Conservation (phyloP, 2,797 vertebrate genomes). For the Scyliorhinus canicula region DNA sequence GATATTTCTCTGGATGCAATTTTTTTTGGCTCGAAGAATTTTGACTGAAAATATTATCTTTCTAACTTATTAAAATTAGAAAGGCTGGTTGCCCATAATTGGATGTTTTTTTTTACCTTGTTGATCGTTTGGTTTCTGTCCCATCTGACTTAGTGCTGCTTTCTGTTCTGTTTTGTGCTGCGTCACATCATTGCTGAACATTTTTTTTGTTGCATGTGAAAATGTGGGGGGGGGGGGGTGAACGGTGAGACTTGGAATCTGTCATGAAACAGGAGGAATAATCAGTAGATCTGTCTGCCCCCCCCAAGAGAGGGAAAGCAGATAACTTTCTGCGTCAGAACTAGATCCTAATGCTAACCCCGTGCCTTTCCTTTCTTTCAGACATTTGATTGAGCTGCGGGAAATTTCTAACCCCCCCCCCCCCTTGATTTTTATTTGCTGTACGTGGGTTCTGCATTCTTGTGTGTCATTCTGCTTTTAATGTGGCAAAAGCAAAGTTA, state of each 20-base stretch:
- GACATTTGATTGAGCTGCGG: background rate
- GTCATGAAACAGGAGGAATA: background rate
- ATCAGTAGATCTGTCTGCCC: background rate
- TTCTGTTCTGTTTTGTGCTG: background rate
- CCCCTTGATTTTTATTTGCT: background rate
- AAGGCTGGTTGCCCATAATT: background rate
- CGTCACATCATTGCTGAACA: background rate
- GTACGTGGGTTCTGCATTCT: background rate
- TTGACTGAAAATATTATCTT: background rate
- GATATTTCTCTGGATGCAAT: background rate
- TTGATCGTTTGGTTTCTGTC: background rate
- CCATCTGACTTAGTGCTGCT: background rate
- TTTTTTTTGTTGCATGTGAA: background rate
- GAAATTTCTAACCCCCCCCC: background rate
- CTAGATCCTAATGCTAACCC: background rate
- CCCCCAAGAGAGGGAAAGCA: background rate
- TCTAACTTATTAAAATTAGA: background rate
- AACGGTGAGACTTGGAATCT: background rate
- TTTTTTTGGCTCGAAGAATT: background rate
- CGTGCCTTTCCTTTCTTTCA: background rate
- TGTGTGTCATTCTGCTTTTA: background rate
- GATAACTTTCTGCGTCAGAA: background rate
- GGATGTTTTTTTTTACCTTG: background rate
- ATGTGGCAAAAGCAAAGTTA: background rate
- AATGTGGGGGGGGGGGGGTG: background rate